Base-by-base conservation (phyloP, 1,140 invertebrate genomes). In the Venustaconcha ellipsiformis region DNA sequence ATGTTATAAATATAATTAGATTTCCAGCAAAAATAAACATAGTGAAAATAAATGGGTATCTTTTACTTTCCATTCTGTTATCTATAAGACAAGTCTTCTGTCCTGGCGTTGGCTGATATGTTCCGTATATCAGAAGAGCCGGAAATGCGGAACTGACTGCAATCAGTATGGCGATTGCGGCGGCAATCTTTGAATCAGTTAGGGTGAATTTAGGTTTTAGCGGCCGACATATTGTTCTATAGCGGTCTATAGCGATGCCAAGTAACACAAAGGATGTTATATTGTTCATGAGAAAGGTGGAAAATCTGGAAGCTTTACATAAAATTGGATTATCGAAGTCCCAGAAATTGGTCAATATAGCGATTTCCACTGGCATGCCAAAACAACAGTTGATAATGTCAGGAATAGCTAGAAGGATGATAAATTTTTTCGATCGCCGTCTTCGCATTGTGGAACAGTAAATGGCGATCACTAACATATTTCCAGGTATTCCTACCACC, bases 301-400 rank as follows among this genome's bases (percentile, higher is more conserved):
- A 60, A 75, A 84, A 85, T 14, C 84, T 67, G 1, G 81, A 80
- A 23, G 82, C 60, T 63, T 84, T 85, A 70, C 84, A 85, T 59
- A 81, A 64, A 18, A 70, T 67, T 18, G 74, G 78, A 15, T 55
- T 79, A 17, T 78, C 78, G 65, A 85, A 83, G 58, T 75, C 79
- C 72, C 79, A 85, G 66, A 80, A 82, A 30, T 82, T 78, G 14
- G 57, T 37, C 69, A 84, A 74, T 23, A 82, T 58, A 18, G 67
- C 67, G 23, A 84, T 73, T 68, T 85, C 84, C 12, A 80, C 83
- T 5, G 84, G 84, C 76, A 85, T 82, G 20, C 80, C 83, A 67
- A 84, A 77, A 14, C 80, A 69, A 68, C 84, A 85, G 74, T 83
- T 84, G 20, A 85, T 70, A 11, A 85, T 76, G 74, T 85, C 84